phyloP scores from a whole-genome alignment of 2,113 vertebrate genomes.

The Chaetorhynchus papuensis region DNA sequence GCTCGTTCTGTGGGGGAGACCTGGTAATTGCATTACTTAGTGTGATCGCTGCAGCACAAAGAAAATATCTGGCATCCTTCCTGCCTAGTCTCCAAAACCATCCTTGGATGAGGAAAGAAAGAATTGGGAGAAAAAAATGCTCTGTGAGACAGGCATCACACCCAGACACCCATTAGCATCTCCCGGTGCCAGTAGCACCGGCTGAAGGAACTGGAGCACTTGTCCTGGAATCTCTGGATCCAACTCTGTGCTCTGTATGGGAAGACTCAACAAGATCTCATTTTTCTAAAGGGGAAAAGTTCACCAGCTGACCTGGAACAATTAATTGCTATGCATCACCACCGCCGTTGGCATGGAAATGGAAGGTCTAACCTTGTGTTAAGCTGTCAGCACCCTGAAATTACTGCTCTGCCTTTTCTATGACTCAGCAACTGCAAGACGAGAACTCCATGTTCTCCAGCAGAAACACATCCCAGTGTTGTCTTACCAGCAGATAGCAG shows the following conservation, averaged over 20 bases:
- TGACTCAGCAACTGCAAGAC: conserved; percentile 3
- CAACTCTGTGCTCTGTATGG: not conserved
- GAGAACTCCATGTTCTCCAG: conserved; percentile 16
- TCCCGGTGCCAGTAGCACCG: not conserved
- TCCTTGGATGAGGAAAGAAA: not conserved
- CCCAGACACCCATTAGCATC: not conserved
- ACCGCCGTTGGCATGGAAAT: not conserved
- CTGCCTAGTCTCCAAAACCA: not conserved
- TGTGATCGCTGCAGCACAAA: not conserved
- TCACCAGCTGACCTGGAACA: not conserved
- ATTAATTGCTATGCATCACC: not conserved
- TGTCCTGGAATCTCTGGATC: not conserved
- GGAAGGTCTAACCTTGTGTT: not conserved
- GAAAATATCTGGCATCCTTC: not conserved
- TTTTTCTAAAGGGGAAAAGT: not conserved
- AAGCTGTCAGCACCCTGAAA: conserved; percentile 18
- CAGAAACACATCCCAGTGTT: not conserved
- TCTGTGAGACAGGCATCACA: not conserved
- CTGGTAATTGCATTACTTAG: not conserved
- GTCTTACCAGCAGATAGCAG: not conserved
- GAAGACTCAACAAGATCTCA: not conserved
- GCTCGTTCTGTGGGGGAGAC: not conserved
- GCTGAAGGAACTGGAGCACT: not conserved
- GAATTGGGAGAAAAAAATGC: not conserved
- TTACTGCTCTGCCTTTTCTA: not conserved